These are phyloP conservation scores for Xestobium rufovillosum DNA, from an alignment of 2,888 invertebrate species.

Conservation along the genomic window DNA sequence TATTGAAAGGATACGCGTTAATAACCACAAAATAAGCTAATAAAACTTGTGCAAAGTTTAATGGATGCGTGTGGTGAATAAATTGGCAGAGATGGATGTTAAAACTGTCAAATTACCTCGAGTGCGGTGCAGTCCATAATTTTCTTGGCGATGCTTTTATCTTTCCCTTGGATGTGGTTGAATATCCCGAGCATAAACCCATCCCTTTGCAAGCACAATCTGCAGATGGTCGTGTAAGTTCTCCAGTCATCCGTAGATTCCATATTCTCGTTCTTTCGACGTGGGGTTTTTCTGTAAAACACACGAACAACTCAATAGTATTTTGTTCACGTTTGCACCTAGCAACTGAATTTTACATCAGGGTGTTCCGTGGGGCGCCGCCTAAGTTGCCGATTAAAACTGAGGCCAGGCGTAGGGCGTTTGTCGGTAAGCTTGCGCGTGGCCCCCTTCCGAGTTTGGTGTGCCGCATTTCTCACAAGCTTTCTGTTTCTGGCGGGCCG, in stretches of 20 bases:
- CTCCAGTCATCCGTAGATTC: constrained; percentile 40
- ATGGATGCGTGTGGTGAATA: no score
- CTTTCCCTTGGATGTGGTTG: constrained; percentile 46
- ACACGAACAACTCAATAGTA: no score
- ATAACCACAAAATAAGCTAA: no score
- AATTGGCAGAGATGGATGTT: no score
- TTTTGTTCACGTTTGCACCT: no score
- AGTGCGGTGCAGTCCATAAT: constrained; percentile 43
- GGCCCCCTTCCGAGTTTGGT: constrained; percentile 36
- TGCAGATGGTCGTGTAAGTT: constrained; percentile 54
- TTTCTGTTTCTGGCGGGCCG: constrained; percentile 24
- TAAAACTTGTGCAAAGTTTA: no score
- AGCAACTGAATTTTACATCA: constrained; percentile 23
- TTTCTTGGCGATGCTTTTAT: constrained; percentile 43
- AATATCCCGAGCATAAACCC: constrained; percentile 57
- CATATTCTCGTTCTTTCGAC: constrained; percentile 10
- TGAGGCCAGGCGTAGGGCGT: constrained; percentile 45
- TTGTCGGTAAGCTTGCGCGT: constrained; percentile 29
- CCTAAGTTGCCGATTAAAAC: constrained; percentile 45
- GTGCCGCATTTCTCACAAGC: constrained; percentile 29
- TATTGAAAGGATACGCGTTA: no score
- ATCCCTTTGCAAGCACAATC: constrained; percentile 58
- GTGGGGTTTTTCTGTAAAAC: no score
- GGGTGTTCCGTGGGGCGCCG: constrained; percentile 39
- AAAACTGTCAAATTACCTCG: no score